Conservation (phyloP, 2,113 vertebrate genomes). For the Alaudala cheleensis region DNA sequence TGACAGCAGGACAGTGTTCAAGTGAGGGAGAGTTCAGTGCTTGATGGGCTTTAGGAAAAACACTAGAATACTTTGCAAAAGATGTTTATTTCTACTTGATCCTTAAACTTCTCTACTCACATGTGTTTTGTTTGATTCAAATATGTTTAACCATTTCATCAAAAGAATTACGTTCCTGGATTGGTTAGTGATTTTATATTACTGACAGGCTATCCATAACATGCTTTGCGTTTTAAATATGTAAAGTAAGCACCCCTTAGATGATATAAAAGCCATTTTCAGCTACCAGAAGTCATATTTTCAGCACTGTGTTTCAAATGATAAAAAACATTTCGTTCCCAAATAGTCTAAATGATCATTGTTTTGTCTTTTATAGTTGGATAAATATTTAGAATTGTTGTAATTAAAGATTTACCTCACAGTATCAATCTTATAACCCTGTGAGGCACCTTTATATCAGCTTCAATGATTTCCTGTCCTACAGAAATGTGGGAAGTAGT, state of each 20-base stretch:
- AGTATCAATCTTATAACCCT: background rate
- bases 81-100: background rate
- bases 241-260: background rate
- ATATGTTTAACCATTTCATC: background rate
- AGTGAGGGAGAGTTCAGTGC: background rate
- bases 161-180: background rate
- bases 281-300: background rate
- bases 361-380: background rate
- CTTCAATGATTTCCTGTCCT: background rate
- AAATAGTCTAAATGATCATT: background rate
- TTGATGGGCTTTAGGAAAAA: background rate
- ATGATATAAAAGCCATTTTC: background rate
- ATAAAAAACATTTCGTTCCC: background rate
- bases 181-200: background rate
- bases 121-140: background rate
- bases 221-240: background rate
- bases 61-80: background rate
- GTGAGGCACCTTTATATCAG: background rate
- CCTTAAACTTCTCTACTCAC: background rate
- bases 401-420: background rate
- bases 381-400: background rate
- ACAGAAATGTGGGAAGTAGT: background rate
- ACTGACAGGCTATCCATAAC: background rate
- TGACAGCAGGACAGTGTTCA: background rate
- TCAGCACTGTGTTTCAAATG: background rate